Conservation (phyloP, 2,113 vertebrate genomes). For the Chrysemys picta region DNA sequence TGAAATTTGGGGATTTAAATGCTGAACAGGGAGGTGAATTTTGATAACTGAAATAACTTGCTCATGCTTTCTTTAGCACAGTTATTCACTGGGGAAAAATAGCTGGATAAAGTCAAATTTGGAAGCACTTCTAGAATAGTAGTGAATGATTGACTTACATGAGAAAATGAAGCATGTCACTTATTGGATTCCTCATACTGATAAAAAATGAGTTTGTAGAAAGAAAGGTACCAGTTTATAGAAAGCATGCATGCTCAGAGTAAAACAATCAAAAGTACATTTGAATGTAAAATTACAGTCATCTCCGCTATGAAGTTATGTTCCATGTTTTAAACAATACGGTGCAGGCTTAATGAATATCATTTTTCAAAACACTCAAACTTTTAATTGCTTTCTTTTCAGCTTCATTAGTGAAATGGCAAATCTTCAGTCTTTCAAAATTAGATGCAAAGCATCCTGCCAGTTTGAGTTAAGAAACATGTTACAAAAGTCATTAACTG, state of each 20-base stretch:
- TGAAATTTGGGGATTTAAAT: not conserved
- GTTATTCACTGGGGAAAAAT: not conserved
- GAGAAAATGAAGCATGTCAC: not conserved
- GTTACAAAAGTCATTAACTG: not conserved
- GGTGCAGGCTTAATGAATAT: conserved; percentile 37
- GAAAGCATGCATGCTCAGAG: not conserved
- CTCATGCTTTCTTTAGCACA: not conserved
- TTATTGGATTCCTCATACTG: not conserved
- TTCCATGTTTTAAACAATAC: not conserved
- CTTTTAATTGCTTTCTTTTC: conserved; percentile 65
- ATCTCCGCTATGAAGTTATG: conserved; percentile 7
- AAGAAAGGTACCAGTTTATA: not conserved
- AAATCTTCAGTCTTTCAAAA: conserved; percentile 47
- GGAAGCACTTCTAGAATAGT: not conserved
- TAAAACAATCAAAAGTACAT: conserved; percentile 5
- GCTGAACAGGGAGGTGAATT: not conserved
- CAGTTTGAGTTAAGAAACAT: not conserved
- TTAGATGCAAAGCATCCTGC: not conserved
- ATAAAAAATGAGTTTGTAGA: not conserved
- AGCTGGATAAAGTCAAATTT: not conserved
- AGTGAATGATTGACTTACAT: fast-evolving
- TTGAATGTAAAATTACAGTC: not conserved
- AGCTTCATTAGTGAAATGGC: conserved; percentile 35
- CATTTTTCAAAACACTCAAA: conserved; percentile 50
- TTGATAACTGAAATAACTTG: not conserved